Conservation (phyloP, 2,888 invertebrate genomes). For the Caenorhabditis sulstoni region DNA sequence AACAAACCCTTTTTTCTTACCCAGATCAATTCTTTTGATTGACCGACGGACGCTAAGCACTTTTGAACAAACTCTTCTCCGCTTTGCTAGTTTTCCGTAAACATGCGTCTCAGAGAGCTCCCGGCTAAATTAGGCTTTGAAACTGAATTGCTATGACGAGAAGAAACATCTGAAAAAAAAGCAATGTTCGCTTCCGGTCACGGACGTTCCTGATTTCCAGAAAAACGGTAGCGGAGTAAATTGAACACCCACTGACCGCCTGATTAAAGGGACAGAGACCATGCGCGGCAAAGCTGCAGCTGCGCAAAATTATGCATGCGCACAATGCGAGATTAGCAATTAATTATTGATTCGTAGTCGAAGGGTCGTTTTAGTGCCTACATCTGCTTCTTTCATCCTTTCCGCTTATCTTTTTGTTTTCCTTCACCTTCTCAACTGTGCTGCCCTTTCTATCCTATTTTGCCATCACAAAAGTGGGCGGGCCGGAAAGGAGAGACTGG, state of each 20-base stretch:
- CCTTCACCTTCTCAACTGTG: background rate
- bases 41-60: too few relatives aligned
- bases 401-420: background rate
- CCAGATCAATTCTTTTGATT: too few relatives aligned
- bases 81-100: too few relatives aligned
- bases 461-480: conserved; percentile 27
- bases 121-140: too few relatives aligned
- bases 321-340: conserved; percentile 34
- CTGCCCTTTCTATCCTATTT: background rate
- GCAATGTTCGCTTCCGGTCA: too few relatives aligned
- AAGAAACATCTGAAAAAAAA: too few relatives aligned
- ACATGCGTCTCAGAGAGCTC: too few relatives aligned
- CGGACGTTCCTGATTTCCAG: too few relatives aligned
- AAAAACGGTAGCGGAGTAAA: too few relatives aligned
- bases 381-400: conserved; percentile 13
- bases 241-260: too few relatives aligned
- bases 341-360: conserved; percentile 25
- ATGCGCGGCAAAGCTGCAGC: conserved; percentile 1
- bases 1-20: background rate
- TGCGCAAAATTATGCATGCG: conserved; percentile 24
- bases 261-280: background rate
- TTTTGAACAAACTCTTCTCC: too few relatives aligned
- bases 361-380: conserved; percentile 6
- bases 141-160: too few relatives aligned
- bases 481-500: background rate